Conservation (phyloP, 92 coral and sea anemone genomes). For the Isaurus tuberculatus region DNA sequence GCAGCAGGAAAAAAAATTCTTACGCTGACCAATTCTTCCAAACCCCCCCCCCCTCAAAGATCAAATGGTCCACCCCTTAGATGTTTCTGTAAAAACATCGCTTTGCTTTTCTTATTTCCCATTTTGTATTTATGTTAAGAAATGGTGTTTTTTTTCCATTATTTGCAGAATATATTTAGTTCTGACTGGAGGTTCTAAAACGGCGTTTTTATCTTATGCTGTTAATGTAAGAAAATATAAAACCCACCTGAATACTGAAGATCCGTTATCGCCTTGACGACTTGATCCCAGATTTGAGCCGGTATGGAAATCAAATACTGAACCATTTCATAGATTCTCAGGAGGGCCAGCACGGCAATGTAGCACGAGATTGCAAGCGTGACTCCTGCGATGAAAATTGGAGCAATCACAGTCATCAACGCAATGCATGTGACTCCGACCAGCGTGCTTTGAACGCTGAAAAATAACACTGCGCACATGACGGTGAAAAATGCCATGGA, state of each 20-base stretch:
- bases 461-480: not conserved
- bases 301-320: too few species aligned
- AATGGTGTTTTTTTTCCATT: too few species aligned
- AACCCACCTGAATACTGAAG: not conserved
- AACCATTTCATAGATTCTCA: not conserved
- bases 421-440: not conserved
- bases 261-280: not conserved
- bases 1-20: too few species aligned
- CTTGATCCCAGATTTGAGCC: not conserved
- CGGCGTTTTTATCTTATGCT: too few species aligned
- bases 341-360: not conserved
- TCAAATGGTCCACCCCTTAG: too few species aligned
- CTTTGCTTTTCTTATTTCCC: too few species aligned
- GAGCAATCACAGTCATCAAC: not conserved
- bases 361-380: not conserved
- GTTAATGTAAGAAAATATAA: not conserved
- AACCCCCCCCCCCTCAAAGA: too few species aligned
- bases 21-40: too few species aligned
- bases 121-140: too few species aligned
- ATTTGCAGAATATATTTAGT: too few species aligned
- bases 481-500: not conserved
- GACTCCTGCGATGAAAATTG: not conserved
- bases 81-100: too few species aligned
- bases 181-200: too few species aligned
- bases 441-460: not conserved